Evolutionary conservation across 2,113 vertebrate genomes (phyloP).

Genomic region (Pterocles gutturalis): DNA sequence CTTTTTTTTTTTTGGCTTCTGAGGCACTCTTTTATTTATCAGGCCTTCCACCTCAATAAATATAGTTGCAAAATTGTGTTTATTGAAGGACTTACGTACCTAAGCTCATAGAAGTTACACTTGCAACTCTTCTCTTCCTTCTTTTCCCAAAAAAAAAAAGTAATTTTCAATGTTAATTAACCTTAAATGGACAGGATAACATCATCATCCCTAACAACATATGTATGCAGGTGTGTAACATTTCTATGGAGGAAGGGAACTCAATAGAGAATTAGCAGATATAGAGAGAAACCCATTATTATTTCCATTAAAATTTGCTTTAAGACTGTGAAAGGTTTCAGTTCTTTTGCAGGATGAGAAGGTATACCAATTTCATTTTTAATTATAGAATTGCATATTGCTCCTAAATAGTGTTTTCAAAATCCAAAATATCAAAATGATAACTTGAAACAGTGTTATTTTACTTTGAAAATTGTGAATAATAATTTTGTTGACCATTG

Average conservation of each 20-base stretch:
- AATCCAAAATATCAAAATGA: neutral
- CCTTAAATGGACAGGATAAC: neutral
- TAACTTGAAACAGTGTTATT: neutral
- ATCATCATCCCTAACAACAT: neutral
- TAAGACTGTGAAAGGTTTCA: neutral
- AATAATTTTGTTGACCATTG: too few species aligned
- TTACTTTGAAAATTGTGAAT: neutral
- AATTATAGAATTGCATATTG: neutral
- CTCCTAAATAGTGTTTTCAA: neutral
- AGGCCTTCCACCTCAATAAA: neutral
- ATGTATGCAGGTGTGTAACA: neutral
- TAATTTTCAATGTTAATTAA: neutral
- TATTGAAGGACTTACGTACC: neutral
- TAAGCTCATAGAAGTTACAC: neutral
- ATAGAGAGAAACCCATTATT: neutral
- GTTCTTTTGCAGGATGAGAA: neutral
- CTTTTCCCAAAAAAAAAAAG: neutral
- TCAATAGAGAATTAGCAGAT: neutral
- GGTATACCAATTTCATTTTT: neutral
- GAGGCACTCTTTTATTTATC: neutral
- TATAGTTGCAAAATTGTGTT: neutral
- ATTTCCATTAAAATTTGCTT: neutral
- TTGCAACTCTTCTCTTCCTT: neutral
- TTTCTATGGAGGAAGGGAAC: neutral
- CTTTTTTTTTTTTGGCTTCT: neutral